Percentiles rank a stretch among this genome's conserved stretches.
phyloP scores from a whole-genome alignment of 2,113 vertebrate genomes.

The Datnioides undecimradiatus region DNA sequence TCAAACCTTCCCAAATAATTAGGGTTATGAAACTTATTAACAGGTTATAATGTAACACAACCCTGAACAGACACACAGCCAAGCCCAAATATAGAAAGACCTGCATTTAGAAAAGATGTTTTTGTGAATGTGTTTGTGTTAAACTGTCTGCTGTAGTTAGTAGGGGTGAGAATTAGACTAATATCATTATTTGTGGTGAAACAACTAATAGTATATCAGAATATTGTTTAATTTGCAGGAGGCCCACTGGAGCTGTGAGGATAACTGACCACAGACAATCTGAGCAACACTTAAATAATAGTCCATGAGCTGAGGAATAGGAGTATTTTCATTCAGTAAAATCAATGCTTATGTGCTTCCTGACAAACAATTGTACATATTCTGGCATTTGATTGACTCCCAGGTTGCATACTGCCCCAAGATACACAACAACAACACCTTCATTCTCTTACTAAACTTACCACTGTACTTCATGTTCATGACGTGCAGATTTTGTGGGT shows the following conservation, averaged over 20 bases:
- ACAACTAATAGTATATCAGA: background rate
- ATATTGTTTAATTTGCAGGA: background rate
- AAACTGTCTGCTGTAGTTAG: background rate
- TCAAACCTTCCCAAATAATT: background rate
- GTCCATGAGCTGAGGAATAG: too few relatives aligned
- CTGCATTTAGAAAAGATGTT: background rate
- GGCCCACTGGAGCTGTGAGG: background rate
- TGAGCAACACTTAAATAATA: too few relatives aligned
- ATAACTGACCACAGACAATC: too few relatives aligned
- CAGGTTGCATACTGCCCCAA: background rate
- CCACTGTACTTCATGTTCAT: background rate
- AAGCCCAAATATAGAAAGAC: background rate
- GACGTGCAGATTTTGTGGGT: background rate
- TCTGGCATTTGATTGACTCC: too few relatives aligned
- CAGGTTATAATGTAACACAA: background rate
- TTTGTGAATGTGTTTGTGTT: background rate
- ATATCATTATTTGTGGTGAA: too few relatives aligned
- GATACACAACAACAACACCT: background rate
- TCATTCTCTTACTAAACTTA: background rate
- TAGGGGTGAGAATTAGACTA: too few relatives aligned
- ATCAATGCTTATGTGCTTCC: background rate
- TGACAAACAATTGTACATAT: background rate
- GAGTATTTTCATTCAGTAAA: background rate
- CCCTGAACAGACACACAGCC: background rate
- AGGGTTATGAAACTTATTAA: background rate